Percentiles rank a stretch among this genome's conserved stretches.
These are phyloP conservation scores for Pachycephala philippinensis DNA, from an alignment of 2,113 vertebrate genomes.

Conservation along the genomic window DNA sequence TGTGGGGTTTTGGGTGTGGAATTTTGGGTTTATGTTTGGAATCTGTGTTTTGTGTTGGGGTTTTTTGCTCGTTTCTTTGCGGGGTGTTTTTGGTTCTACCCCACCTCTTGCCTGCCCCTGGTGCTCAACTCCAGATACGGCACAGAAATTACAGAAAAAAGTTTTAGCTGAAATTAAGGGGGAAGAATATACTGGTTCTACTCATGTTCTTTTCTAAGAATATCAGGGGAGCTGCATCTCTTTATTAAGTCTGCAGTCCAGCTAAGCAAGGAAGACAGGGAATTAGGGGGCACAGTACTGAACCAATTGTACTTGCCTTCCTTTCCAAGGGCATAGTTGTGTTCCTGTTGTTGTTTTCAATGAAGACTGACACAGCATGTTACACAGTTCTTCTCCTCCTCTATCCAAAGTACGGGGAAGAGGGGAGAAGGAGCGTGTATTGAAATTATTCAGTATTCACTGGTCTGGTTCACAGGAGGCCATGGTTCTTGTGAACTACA, in stretches of 20 bases:
- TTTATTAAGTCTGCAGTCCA: not conserved
- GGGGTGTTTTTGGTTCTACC: not conserved
- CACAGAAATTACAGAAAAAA: not conserved
- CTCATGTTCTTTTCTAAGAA: not conserved
- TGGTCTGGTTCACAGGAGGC: not conserved
- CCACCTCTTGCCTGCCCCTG: not conserved
- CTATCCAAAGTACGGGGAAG: not conserved
- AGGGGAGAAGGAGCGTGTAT: not conserved
- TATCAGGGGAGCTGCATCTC: not conserved
- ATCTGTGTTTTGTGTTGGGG: not conserved
- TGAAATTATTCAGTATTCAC: not conserved
- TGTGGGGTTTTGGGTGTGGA: not conserved
- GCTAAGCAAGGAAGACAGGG: not conserved
- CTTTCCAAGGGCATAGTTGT: not conserved
- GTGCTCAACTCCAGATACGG: not conserved
- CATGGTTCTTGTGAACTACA: not conserved
- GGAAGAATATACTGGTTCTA: not conserved
- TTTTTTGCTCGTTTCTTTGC: not conserved
- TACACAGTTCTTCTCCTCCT: not conserved
- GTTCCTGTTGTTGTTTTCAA: not conserved
- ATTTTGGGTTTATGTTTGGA: not conserved
- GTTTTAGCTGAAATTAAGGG: not conserved
- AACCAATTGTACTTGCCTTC: not conserved
- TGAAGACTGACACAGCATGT: not conserved
- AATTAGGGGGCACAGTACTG: not conserved